Percentiles rank a stretch among this genome's conserved stretches.
Conservation (phyloP, 2,797 vertebrate species). For the Euphonia xanthogaster region DNA sequence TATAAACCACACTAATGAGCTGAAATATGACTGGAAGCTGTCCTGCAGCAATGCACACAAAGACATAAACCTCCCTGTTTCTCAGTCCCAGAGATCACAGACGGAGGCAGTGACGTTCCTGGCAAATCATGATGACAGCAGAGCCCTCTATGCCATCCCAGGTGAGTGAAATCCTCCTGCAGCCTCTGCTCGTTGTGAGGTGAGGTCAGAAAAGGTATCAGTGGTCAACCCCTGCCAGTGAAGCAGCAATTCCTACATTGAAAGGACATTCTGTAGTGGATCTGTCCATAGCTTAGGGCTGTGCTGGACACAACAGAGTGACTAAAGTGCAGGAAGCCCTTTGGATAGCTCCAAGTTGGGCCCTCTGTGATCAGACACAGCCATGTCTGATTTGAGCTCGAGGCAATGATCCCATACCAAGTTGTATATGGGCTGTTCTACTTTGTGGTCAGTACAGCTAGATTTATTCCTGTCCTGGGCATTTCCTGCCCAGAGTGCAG, state of each 20-base stretch:
- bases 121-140: conserved; percentile 97
- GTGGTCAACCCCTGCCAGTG: rapidly evolving
- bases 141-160: conserved; percentile 97
- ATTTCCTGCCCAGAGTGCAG: not conserved
- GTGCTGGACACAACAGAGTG: not conserved
- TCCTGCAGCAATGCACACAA: not conserved
- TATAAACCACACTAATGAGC: not conserved
- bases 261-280: not conserved
- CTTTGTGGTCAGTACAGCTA: not conserved
- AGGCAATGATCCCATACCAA: rapidly evolving
- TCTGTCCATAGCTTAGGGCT: not conserved
- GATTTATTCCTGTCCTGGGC: not conserved
- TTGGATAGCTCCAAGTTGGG: not conserved
- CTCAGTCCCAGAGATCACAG: conserved; percentile 96
- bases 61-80: not conserved
- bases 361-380: not conserved
- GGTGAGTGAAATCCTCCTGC: conserved; percentile 72
- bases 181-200: not conserved
- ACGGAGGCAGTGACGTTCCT: conserved; percentile 97
- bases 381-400: not conserved
- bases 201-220: not conserved
- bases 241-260: not conserved
- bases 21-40: not conserved
- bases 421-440: rapidly evolving
- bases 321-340: rapidly evolving